These are phyloP conservation scores for Halesus radiatus DNA, from an alignment of 1,140 invertebrate genomes.

Conservation along the genomic window DNA sequence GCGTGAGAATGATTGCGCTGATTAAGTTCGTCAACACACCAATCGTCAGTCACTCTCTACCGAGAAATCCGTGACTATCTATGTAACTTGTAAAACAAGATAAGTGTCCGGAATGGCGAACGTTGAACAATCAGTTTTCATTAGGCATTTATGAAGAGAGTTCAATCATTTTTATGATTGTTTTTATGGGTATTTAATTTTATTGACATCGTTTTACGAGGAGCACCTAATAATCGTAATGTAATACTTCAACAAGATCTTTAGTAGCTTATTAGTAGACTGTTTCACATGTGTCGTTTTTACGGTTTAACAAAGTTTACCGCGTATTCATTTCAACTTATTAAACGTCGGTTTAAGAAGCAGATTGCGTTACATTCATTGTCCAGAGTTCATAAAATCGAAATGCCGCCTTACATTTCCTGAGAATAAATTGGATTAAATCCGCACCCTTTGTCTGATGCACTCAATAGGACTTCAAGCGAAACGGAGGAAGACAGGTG, in stretches of 20 bases:
- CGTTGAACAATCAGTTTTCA: background rate
- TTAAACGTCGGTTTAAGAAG: conserved; percentile 9
- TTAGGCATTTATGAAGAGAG: background rate
- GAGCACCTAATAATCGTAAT: no score
- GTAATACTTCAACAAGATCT: no score
- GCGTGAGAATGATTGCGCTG: background rate
- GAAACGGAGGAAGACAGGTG: conserved; percentile 21
- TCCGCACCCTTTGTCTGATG: conserved; percentile 29
- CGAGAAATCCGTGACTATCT: background rate
- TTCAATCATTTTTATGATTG: background rate
- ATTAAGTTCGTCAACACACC: background rate
- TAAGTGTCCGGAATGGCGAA: background rate
- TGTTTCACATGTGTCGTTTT: no score
- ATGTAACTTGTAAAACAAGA: conserved; percentile 4
- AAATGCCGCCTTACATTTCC: conserved; percentile 22
- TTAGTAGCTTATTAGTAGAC: no score
- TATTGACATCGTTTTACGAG: no score
- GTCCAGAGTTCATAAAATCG: conserved; percentile 24
- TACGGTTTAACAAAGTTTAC: no score
- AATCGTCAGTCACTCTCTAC: background rate
- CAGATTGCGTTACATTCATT: conserved; percentile 18
- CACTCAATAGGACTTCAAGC: background rate
- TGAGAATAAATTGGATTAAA: conserved; percentile 35
- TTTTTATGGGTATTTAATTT: no score
- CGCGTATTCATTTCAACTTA: no score